phyloP scores from a whole-genome alignment of 2,113 vertebrate species.

The Phocoena sinus region DNA sequence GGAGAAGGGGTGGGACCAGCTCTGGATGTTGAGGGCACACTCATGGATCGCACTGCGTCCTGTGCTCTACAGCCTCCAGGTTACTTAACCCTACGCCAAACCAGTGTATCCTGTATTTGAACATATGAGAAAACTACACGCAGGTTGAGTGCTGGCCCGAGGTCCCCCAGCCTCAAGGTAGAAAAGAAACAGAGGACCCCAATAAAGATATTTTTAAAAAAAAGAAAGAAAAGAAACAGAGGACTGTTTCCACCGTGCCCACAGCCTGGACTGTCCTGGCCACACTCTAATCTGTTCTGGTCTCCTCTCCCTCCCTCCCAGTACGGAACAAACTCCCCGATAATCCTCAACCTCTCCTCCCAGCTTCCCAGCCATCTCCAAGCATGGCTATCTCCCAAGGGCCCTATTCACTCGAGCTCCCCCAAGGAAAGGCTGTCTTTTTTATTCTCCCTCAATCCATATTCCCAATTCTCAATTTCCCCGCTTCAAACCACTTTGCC shows the following conservation, averaged over 20 bases:
- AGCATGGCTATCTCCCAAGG: background rate
- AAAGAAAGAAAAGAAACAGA: rapidly evolving
- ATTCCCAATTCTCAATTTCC: background rate
- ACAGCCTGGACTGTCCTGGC: background rate
- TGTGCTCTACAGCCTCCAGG: background rate
- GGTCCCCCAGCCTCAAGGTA: no score
- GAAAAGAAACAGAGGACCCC: background rate
- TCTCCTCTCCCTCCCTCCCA: rapidly evolving
- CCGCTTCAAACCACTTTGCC: background rate
- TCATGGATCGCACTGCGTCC: rapidly evolving
- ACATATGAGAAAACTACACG: rapidly evolving
- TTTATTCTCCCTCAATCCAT: no score
- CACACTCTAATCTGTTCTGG: background rate
- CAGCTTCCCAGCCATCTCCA: background rate
- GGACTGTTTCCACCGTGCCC: rapidly evolving
- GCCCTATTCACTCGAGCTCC: background rate
- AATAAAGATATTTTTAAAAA: background rate
- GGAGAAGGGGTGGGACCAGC: background rate
- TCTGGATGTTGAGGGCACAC: rapidly evolving
- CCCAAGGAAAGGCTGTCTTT: background rate
- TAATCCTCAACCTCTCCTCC: background rate
- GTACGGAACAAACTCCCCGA: rapidly evolving
- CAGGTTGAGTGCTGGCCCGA: rapidly evolving
- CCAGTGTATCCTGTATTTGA: rapidly evolving
- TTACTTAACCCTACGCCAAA: rapidly evolving